Base-by-base conservation (phyloP, 35 echinoderm and acorn worm species). In the Patiria miniata region DNA sequence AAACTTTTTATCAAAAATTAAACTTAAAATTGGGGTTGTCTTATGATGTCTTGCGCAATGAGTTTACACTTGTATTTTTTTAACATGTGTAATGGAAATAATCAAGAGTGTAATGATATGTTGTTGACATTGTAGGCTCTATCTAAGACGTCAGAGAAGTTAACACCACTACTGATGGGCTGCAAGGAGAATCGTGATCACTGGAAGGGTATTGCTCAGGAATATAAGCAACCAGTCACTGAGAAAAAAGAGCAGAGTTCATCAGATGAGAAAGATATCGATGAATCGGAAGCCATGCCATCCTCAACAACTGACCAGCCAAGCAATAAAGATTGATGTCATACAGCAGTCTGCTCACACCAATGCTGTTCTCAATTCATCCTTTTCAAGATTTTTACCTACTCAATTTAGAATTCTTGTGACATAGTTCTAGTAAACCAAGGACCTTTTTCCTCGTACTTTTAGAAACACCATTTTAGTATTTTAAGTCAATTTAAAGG, bases 181-280 rank as follows among this genome's bases (percentile, higher is more conserved):
- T 93, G 91, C 73, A 77, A 86, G 51, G 54, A 53, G 28, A 98
- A 98, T 50, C 78, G 95, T 1, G 90, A 94, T 22, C 85, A 98
- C 78, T 98, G 95, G 95, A 83, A 88, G 82, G 85, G 94, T 40
- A 78, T 93, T 0, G 91, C 94, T 8, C 79, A 83, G 16, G 69
- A 82, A 56, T 86, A 68, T 36, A 83, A 91, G 47, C 79, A 93
- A 77, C 87, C 82, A 55, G 82, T 85, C 78, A 58, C 77, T 40
- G 89, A 94, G 40, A 85, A 53, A 10, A 80, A 91, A 28, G 84
- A 85, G 40, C 84, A 86, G 40, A 80, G 39, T 1, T 83, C 77
- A 40, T 39, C 86, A 0, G 92, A 94, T 9, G 95, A 98, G 81
- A 98, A 98, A 51, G 95, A 98, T 36, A 91, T 98, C 42, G 95